Conservation (phyloP, 2,888 invertebrate genomes). For the Notocelia uddmanniana region DNA sequence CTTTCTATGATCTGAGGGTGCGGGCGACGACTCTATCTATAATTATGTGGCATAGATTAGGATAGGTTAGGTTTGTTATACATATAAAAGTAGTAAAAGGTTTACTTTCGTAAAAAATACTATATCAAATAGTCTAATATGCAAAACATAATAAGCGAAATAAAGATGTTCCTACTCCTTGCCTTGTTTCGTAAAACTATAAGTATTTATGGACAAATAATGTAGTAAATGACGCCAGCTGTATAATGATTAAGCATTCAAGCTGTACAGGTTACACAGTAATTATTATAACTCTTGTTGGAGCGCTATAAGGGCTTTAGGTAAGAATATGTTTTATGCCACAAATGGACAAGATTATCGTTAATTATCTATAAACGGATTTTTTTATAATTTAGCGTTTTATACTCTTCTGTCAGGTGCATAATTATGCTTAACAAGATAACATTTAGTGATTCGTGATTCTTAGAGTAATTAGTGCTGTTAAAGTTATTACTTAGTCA, state of each 20-base stretch:
- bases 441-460: slow-evolving; percentile 33
- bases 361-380: neutral
- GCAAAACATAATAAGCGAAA: too few relatives aligned
- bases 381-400: slow-evolving; percentile 14
- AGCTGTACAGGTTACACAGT: too few relatives aligned
- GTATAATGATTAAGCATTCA: neutral
- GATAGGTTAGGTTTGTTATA: too few relatives aligned
- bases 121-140: too few relatives aligned
- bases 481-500: neutral
- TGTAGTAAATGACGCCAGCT: neutral
- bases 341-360: neutral
- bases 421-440: slow-evolving; percentile 32
- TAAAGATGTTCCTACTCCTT: neutral
- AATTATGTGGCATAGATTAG: too few relatives aligned
- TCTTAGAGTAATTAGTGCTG: slow-evolving; percentile 12
- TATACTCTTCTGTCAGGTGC: slow-evolving; percentile 41
- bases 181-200: neutral
- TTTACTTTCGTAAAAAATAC: too few relatives aligned
- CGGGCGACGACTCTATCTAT: neutral
- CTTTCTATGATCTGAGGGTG: too few relatives aligned
- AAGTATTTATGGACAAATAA: neutral
- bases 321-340: neutral
- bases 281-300: too few relatives aligned
- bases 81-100: too few relatives aligned
- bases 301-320: neutral